Base-by-base conservation (phyloP, 2,888 invertebrate species). In the Phania funesta region DNA sequence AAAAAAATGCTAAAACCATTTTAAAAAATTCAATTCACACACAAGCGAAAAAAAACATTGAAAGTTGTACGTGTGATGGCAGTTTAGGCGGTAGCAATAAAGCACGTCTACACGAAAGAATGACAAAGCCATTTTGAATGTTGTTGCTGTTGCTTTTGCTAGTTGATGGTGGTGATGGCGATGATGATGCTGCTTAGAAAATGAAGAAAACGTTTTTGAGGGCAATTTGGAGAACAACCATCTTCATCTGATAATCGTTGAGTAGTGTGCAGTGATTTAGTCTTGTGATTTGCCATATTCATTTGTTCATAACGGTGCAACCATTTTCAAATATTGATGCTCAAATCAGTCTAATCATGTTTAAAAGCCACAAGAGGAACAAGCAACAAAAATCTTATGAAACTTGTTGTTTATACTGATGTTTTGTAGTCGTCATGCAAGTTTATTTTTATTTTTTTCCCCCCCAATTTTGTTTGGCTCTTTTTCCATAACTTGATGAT, bases 11-110 rank as follows among this genome's bases (percentile, higher is more conserved):
- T 54, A 67, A 77, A 77, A 38, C 38, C 77, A 54, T 77, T 78
- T 75, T 81, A 56, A 77, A n/a, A 81, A 81, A 81, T 81, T 81
- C 81, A 81, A 81, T 81, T 73, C 81, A 77, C 81, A 81, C 50
- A 78, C 73, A 35, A 67, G 48, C 38, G 46, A 44, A 54, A 46
- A 52, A 56, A 32, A 67, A n/a, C 9, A 32, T 77, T 56, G 13
- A 60, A 77, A 70, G 62, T 50, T 77, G 62, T 64, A 56, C 75
- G 67, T 75, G 64, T 70, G 77, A 62, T 64, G 70, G 62, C 70
- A 77, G 62, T 77, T 77, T 77, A 70, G 77, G 70, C 77, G 46
- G 52, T 56, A 70, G 48, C 70, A 70, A 60, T 50, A 64, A 75
- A 77, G 56, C 62, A 70, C 35, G 77, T 70, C 62, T 77, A 52